phyloP scores from a whole-genome alignment of 2,113 vertebrate genomes.

The Atractosteus spatula region DNA sequence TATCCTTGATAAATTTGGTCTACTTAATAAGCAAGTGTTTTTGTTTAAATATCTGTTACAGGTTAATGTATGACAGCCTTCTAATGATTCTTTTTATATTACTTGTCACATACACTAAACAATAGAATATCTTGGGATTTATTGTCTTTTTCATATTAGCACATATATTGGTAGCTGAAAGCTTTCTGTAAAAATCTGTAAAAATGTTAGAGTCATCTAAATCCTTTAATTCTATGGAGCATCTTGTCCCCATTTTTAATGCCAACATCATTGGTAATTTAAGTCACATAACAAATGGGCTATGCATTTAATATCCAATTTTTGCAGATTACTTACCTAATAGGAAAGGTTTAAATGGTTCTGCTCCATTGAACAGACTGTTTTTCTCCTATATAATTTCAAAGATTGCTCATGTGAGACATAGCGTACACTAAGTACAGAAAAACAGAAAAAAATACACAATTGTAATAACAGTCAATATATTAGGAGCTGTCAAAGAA shows the following conservation, averaged over 20 bases:
- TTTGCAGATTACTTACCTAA: constrained; percentile 22
- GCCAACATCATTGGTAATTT: constrained; percentile 2
- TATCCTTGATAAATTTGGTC: too few relatives aligned
- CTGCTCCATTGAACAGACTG: background rate
- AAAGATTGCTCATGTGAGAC: constrained; percentile 6
- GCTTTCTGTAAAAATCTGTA: background rate
- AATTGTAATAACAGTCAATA: too few relatives aligned
- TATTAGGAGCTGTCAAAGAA: too few relatives aligned
- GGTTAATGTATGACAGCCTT: background rate
- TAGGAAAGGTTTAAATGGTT: constrained; percentile 24
- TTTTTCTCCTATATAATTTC: background rate
- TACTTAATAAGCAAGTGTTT: too few relatives aligned
- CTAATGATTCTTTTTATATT: background rate
- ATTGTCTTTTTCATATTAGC: constrained; percentile 7
- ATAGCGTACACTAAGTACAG: background rate
- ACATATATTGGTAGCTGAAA: constrained; percentile 12
- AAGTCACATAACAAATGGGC: constrained; percentile 12
- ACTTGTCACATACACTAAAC: background rate
- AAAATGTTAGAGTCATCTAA: background rate
- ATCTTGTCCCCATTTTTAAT: constrained; percentile 6
- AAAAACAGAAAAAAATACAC: background rate
- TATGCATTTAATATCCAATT: constrained; percentile 13
- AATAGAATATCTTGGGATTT: background rate
- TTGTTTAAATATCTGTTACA: too few relatives aligned
- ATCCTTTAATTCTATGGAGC: background rate